Percentiles rank a stretch among this genome's conserved stretches.
These are phyloP conservation scores for Fulica atra DNA, from an alignment of 2,113 vertebrate genomes.

Conservation along the genomic window DNA sequence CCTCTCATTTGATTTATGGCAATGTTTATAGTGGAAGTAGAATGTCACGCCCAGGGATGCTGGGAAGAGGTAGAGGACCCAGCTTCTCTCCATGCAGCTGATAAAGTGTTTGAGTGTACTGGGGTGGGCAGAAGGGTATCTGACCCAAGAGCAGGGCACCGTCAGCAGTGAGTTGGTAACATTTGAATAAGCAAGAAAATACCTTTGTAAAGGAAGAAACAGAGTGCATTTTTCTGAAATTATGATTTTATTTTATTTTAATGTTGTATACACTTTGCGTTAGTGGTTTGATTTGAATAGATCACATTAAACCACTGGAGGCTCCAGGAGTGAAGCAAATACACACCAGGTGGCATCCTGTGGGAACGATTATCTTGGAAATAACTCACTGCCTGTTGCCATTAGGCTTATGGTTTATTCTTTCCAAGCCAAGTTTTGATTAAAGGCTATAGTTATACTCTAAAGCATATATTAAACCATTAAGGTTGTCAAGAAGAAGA, in stretches of 20 bases:
- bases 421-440: neutral
- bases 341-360: neutral
- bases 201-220: neutral
- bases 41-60: neutral
- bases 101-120: neutral
- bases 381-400: neutral
- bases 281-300: neutral
- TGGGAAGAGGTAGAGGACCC: neutral
- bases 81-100: neutral
- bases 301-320: neutral
- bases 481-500: neutral
- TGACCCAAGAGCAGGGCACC: neutral
- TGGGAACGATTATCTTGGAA: neutral
- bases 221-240: neutral
- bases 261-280: neutral
- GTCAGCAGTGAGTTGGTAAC: neutral
- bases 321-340: neutral
- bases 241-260: neutral
- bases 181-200: neutral
- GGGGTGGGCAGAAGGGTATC: too few species aligned
- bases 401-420: neutral
- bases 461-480: neutral
- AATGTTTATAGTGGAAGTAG: neutral
- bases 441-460: neutral
- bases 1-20: neutral